Percentiles rank a stretch among this genome's conserved stretches.
Conservation (phyloP, 2,797 vertebrate genomes). For the Sebastes itinus region DNA sequence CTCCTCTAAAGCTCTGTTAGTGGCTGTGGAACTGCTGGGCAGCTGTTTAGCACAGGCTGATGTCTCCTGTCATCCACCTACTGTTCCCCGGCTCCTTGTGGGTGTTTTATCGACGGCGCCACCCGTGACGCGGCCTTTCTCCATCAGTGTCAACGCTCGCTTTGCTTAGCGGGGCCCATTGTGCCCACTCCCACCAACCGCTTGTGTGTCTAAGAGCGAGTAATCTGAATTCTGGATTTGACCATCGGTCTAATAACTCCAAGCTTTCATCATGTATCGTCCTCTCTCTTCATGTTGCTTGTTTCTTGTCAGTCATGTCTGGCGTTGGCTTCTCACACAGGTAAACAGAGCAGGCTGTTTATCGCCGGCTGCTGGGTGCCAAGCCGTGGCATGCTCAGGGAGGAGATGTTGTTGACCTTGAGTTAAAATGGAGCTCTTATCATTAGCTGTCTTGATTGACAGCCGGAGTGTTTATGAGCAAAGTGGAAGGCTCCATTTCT, state of each 20-base stretch:
- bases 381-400: constrained; percentile 53
- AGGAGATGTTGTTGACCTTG: constrained; percentile 73
- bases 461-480: constrained; percentile 62
- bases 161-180: constrained; percentile 41
- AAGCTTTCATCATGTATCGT: constrained; percentile 20
- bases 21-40: constrained; percentile 52
- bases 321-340: constrained; percentile 43
- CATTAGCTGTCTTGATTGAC: constrained; percentile 73
- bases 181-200: constrained; percentile 44
- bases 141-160: constrained; percentile 34
- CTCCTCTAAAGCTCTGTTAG: constrained; percentile 62
- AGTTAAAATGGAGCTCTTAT: constrained; percentile 71
- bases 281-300: constrained; percentile 6
- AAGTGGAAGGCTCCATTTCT: constrained; percentile 49
- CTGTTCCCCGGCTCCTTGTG: constrained; percentile 52
- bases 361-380: constrained; percentile 48
- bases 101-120: constrained; percentile 66
- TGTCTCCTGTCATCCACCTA: constrained; percentile 67
- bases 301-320: constrained; percentile 41
- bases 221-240: constrained; percentile 46
- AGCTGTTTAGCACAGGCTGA: constrained; percentile 51
- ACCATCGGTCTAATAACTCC: constrained; percentile 48
- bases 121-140: constrained; percentile 52
- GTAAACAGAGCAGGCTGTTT: constrained; percentile 71
- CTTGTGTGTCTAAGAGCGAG: constrained; percentile 40